A percentile compares a stretch with the other conserved stretches of the same genome.
These are phyloP conservation scores for Caenorhabditis sp. DNA, from an alignment of 2,888 invertebrate species.

Conservation along the genomic window DNA sequence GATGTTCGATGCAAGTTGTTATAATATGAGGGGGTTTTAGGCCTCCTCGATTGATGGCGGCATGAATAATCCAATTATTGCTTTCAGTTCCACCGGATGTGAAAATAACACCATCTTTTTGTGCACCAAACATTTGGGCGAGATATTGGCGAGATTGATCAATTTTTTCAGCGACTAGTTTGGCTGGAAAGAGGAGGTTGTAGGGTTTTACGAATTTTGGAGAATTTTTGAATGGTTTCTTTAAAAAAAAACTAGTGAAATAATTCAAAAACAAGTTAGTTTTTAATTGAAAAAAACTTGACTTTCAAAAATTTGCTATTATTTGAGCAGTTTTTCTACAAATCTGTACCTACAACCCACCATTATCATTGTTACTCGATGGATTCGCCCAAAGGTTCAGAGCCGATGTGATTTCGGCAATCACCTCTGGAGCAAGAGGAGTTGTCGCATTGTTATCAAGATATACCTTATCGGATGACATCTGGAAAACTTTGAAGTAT, in stretches of 20 bases:
- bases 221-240: constrained; percentile 1
- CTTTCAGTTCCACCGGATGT: constrained; percentile 77
- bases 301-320: no score
- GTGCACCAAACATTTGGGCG: constrained; percentile 73
- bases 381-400: constrained; percentile 58
- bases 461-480: constrained; percentile 26
- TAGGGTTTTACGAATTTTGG: no score
- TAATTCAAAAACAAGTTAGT: no score
- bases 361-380: constrained; percentile 42
- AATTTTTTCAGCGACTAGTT: constrained; percentile 73
- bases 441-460: constrained; percentile 62
- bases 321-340: no score
- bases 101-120: constrained; percentile 74
- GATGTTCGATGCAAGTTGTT: constrained; percentile 71
- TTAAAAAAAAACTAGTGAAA: no score
- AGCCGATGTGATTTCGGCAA: constrained; percentile 34
- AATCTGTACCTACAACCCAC: no score
- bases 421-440: constrained; percentile 47
- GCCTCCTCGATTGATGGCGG: constrained; percentile 70
- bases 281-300: no score
- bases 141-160: constrained; percentile 73
- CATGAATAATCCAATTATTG: constrained; percentile 75
- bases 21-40: constrained; percentile 44
- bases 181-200: constrained; percentile 71
- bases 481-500: neutral